Conservation (phyloP, 2,113 vertebrate genomes). For the Delphinus delphis region DNA sequence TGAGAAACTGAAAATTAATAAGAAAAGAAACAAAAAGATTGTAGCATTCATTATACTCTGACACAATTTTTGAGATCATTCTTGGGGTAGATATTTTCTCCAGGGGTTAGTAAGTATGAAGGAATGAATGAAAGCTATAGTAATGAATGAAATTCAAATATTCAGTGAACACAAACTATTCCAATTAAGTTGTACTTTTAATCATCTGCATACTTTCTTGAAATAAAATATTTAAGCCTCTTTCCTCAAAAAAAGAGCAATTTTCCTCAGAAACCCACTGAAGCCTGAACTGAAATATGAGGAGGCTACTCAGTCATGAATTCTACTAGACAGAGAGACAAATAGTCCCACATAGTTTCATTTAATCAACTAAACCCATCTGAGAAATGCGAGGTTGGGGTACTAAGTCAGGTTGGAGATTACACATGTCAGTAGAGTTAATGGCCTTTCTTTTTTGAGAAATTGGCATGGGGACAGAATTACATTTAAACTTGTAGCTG, state of each 20-base stretch:
- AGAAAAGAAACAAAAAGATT: background rate
- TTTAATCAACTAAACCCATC: slow-evolving; percentile 56
- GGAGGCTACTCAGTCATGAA: slow-evolving; percentile 41
- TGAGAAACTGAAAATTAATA: slow-evolving; percentile 17
- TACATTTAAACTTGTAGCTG: slow-evolving; percentile 35
- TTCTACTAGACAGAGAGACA: slow-evolving; percentile 48
- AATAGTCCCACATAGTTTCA: slow-evolving; percentile 37
- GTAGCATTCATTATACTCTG: background rate
- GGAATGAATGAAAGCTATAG: slow-evolving; percentile 25
- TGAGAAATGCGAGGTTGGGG: slow-evolving; percentile 14
- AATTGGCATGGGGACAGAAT: slow-evolving; percentile 24
- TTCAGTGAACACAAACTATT: slow-evolving; percentile 49
- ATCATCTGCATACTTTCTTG: slow-evolving; percentile 33
- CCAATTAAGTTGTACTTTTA: slow-evolving; percentile 61
- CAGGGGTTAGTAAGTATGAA: background rate
- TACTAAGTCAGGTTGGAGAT: slow-evolving; percentile 57
- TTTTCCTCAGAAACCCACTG: slow-evolving; percentile 39
- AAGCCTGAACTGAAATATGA: slow-evolving; percentile 59
- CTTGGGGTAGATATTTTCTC: slow-evolving; percentile 2
- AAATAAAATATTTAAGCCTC: slow-evolving; percentile 51
- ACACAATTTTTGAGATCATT: background rate
- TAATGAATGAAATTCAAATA: slow-evolving; percentile 46
- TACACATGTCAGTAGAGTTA: slow-evolving; percentile 49
- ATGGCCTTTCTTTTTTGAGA: slow-evolving; percentile 46
- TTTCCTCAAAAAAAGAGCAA: background rate